Percentiles rank a stretch among this genome's conserved stretches.
Conservation (phyloP, 1,140 invertebrate species). For the Aradophagus sp. region DNA sequence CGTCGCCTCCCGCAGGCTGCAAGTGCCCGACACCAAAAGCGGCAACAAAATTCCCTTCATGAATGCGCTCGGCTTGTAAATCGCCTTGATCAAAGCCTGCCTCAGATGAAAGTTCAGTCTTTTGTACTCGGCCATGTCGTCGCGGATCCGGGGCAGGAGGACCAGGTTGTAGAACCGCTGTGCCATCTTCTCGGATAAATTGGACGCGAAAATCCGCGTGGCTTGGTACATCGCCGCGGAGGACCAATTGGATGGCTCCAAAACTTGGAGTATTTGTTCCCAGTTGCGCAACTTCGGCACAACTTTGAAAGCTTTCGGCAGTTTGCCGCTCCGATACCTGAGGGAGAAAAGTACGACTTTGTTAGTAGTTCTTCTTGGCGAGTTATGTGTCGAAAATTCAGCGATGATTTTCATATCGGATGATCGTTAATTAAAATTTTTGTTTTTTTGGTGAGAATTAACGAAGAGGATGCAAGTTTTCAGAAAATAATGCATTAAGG, state of each 20-base stretch:
- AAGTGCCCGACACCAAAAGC: slow-evolving; percentile 92
- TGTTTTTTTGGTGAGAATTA: no score
- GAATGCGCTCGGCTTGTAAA: slow-evolving; percentile 98
- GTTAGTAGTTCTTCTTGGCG: no score
- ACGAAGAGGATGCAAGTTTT: no score
- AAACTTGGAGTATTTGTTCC: slow-evolving; percentile 95
- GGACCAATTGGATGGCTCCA: slow-evolving; percentile 87
- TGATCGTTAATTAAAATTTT: no score
- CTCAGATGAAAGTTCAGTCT: slow-evolving; percentile 97
- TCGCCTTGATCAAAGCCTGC: slow-evolving; percentile 92
- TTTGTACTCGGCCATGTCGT: slow-evolving; percentile 97
- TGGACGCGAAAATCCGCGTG: slow-evolving; percentile 96
- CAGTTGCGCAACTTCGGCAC: slow-evolving; percentile 95
- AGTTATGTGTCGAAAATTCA: no score
- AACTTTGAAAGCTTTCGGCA: slow-evolving; percentile 99
- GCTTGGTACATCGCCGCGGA: slow-evolving; percentile 98
- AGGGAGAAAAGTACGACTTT: no score
- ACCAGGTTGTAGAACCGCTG: slow-evolving; percentile 97
- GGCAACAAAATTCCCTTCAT: slow-evolving; percentile 98
- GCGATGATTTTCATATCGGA: no score
- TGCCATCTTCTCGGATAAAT: slow-evolving; percentile 96
- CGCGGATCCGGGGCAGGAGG: slow-evolving; percentile 91
- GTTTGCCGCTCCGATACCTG: slow-evolving; percentile 94
- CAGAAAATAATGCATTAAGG: no score
- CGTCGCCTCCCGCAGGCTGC: slow-evolving; percentile 95